phyloP scores from a whole-genome alignment of 2,888 invertebrate genomes.

The Diaperis boleti region DNA sequence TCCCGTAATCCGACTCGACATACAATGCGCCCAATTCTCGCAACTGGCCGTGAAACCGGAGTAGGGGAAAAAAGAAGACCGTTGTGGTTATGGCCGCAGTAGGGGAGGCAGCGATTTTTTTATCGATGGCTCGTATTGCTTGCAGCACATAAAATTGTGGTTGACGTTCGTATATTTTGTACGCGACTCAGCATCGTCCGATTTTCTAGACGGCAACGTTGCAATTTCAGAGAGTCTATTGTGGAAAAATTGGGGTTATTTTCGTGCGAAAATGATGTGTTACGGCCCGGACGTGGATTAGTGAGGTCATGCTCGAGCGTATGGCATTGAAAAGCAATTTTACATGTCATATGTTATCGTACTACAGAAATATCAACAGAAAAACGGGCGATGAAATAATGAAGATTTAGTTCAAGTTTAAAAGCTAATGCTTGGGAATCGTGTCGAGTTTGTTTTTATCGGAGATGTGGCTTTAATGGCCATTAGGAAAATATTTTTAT shows the following conservation, averaged over 20 bases:
- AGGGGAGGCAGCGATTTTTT: constrained; percentile 12
- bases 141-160: constrained; percentile 2
- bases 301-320: constrained; percentile 1
- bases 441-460: not conserved
- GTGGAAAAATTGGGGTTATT: constrained; percentile 1
- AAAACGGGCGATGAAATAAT: constrained; percentile 1
- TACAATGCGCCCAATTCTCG: constrained; percentile 16
- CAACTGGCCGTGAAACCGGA: constrained; percentile 8
- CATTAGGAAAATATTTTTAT: constrained; percentile 4
- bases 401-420: constrained; percentile 7
- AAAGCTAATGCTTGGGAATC: constrained; percentile 3
- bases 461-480: not conserved
- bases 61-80: constrained; percentile 13
- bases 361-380: not conserved
- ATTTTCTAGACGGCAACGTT: constrained; percentile 16
- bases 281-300: constrained; percentile 2
- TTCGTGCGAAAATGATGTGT: not conserved
- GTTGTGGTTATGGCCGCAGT: constrained; percentile 11
- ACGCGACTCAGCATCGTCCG: constrained; percentile 11
- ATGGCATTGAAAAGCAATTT: constrained; percentile 11
- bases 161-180: constrained; percentile 2
- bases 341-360: constrained; percentile 6
- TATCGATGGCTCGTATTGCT: constrained; percentile 5
- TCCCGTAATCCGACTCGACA: constrained; percentile 26
- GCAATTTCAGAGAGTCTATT: not conserved